These are phyloP conservation scores for Polymixis lichenea DNA, from an alignment of 2,888 invertebrate genomes.

Conservation along the genomic window DNA sequence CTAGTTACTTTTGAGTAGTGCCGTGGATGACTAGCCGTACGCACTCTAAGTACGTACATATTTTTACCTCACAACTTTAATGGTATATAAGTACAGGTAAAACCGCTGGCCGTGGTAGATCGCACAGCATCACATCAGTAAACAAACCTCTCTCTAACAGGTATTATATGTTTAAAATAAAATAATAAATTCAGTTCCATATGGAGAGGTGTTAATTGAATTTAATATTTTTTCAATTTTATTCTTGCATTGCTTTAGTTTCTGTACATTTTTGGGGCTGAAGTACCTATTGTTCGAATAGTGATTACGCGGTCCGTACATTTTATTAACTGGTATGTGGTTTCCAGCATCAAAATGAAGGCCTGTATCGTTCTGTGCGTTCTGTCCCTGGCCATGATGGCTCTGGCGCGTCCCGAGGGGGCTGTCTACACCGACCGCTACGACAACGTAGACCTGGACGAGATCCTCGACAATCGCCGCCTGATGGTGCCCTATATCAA, in stretches of 20 bases:
- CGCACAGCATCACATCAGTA: constrained; percentile 32
- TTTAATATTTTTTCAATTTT: neutral
- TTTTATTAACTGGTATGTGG: neutral
- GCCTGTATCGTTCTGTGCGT: constrained; percentile 71
- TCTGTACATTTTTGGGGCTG: no score
- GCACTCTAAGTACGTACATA: neutral
- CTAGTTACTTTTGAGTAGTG: neutral
- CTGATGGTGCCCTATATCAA: constrained; percentile 92
- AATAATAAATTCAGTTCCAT: neutral
- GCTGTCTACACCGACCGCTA: constrained; percentile 91
- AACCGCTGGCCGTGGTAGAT: constrained; percentile 17
- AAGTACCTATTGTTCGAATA: neutral
- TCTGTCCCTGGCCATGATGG: constrained; percentile 70
- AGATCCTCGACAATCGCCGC: constrained; percentile 91
- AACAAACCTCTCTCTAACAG: constrained; percentile 25
- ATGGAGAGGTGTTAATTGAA: neutral
- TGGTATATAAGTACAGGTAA: constrained; percentile 54
- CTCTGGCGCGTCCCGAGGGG: constrained; percentile 70
- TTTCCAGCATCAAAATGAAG: constrained; percentile 65
- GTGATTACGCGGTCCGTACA: no score
- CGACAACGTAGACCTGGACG: constrained; percentile 92
- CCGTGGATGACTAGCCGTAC: constrained; percentile 8
- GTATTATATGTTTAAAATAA: constrained; percentile 21
- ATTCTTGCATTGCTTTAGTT: no score
- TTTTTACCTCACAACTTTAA: constrained; percentile 40